phyloP scores from a whole-genome alignment of 2,797 vertebrate genomes.

The Petrocephalus sullivani region DNA sequence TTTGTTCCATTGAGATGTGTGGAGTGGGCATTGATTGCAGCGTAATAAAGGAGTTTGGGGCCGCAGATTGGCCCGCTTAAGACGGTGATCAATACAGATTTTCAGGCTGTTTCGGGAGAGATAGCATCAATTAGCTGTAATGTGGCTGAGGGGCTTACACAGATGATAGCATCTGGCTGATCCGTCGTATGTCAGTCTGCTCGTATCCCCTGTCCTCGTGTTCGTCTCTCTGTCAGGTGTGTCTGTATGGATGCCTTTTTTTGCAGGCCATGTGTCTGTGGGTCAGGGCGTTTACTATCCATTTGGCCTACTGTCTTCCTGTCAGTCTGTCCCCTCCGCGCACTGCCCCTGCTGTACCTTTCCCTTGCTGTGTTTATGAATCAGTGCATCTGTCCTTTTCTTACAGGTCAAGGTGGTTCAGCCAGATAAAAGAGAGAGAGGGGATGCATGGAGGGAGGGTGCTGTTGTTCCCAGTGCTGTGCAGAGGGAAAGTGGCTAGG shows the following conservation, averaged over 20 bases:
- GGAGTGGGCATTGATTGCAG: not conserved
- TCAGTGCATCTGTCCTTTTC: not conserved
- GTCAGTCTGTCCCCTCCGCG: not conserved
- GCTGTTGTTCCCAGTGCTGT: not conserved
- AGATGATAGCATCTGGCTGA: not conserved
- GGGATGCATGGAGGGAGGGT: not conserved
- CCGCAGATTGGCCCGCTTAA: constrained; percentile 12
- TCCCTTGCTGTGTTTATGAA: not conserved
- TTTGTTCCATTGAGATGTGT: not conserved
- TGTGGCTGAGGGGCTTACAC: not conserved
- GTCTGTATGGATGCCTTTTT: not conserved
- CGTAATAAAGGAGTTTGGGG: not conserved
- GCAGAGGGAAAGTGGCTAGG: not conserved
- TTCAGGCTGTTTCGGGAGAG: constrained; percentile 25
- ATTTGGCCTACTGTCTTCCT: not conserved
- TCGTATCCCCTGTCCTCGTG: not conserved
- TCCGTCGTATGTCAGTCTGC: not conserved
- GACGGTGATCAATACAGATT: constrained; percentile 32
- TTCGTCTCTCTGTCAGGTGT: not conserved
- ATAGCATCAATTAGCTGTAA: constrained; percentile 32
- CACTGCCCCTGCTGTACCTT: not conserved
- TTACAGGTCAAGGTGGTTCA: constrained; percentile 15
- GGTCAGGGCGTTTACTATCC: not conserved
- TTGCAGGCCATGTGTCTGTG: not conserved
- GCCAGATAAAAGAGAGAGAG: not conserved